These are phyloP conservation scores for Virgularia gustaviana DNA, from an alignment of 92 coral and sea anemone genomes.

Conservation along the genomic window DNA sequence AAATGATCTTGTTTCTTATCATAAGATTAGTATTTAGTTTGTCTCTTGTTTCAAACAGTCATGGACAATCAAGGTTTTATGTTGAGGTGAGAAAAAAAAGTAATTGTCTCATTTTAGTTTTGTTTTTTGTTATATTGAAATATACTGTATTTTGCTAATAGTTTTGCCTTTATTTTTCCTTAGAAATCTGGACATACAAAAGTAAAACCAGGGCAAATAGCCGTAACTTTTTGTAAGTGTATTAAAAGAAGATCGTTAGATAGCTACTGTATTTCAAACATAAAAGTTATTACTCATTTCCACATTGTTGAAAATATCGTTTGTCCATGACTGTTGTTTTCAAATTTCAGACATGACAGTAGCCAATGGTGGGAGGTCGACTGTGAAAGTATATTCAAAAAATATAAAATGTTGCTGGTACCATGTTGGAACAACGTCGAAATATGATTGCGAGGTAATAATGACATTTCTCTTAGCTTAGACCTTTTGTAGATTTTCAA, in stretches of 20 bases:
- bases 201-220: constrained; percentile 29
- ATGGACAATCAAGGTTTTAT: constrained; percentile 8
- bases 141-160: not conserved
- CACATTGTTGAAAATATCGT: not conserved
- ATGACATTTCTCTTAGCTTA: not conserved
- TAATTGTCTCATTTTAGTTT: not conserved
- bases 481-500: not conserved
- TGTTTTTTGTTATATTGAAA: not conserved
- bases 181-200: constrained; percentile 39
- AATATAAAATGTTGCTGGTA: constrained; percentile 71
- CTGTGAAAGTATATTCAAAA: constrained; percentile 56
- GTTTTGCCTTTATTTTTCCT: not conserved
- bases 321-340: no score
- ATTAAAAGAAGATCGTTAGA: no score
- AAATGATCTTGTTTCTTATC: constrained; percentile 1
- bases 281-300: not conserved
- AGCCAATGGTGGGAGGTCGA: constrained; percentile 55
- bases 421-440: constrained; percentile 19
- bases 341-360: constrained; percentile 54
- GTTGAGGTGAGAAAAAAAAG: constrained; percentile 15
- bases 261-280: no score
- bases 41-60: not conserved
- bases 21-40: not conserved
- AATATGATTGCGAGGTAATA: constrained; percentile 34
- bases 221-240: constrained; percentile 30